Percentiles rank a stretch among this genome's conserved stretches.
Conservation (phyloP, 2,888 invertebrate species). For the Margaritifera margaritifera region DNA sequence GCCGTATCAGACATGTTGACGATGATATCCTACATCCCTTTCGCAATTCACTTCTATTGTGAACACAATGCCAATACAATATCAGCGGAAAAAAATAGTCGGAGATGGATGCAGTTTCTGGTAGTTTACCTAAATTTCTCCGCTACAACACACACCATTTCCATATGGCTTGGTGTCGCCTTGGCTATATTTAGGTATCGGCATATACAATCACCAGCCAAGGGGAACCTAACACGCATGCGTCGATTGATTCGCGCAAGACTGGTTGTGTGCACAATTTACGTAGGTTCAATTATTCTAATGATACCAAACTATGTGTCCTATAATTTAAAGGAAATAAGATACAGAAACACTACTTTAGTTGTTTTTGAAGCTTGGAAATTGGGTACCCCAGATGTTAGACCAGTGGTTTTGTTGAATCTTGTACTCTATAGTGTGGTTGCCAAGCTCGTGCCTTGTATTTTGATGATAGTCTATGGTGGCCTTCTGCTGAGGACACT, state of each 20-base stretch:
- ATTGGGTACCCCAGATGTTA: conserved; percentile 43
- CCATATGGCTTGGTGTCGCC: conserved; percentile 93
- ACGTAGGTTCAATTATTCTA: conserved; percentile 86
- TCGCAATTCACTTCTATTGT: conserved; percentile 79
- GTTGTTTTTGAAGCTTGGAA: conserved; percentile 49
- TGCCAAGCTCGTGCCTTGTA: conserved; percentile 91
- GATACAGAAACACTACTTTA: conserved; percentile 30
- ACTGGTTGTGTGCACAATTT: conserved; percentile 84
- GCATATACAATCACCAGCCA: conserved; percentile 82
- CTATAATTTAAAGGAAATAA: conserved; percentile 77
- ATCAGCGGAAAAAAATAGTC: conserved; percentile 60
- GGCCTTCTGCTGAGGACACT: conserved; percentile 67
- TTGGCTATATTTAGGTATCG: conserved; percentile 91
- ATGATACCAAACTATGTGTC: conserved; percentile 89
- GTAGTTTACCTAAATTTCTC: conserved; percentile 89
- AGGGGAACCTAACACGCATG: conserved; percentile 76
- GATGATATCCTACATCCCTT: conserved; percentile 92
- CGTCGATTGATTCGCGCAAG: conserved; percentile 78
- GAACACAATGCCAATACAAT: conserved; percentile 43
- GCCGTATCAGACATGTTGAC: conserved; percentile 95
- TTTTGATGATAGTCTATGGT: conserved; percentile 83
- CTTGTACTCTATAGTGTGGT: conserved; percentile 94
- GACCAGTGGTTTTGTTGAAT: conserved; percentile 74
- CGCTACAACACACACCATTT: conserved; percentile 91
- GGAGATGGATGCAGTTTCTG: conserved; percentile 72